Evolutionary conservation across 2,113 vertebrate species (phyloP).

Genomic region (Oncorhynchus clarkii): DNA sequence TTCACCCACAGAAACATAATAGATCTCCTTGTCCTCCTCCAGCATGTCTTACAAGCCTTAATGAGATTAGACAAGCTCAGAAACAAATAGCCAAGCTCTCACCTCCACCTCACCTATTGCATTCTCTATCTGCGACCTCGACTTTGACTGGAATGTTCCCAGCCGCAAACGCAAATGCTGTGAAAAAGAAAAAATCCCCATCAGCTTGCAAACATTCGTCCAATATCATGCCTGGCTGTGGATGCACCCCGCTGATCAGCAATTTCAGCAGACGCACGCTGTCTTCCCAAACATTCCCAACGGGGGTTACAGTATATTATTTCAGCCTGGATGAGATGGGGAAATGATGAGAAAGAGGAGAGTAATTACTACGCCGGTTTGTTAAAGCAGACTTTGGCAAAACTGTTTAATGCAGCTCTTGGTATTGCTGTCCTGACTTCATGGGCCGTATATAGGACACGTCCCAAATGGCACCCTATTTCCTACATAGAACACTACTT

Average conservation of each 20-base stretch:
- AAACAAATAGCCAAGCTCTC: background rate
- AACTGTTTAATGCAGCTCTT: conserved; percentile 13
- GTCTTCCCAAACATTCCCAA: conserved; percentile 9
- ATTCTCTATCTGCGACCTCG: background rate
- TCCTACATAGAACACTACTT: too few relatives aligned
- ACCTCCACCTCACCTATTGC: background rate
- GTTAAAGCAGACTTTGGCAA: background rate
- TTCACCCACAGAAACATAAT: too few relatives aligned
- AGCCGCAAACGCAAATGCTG: conserved; percentile 1
- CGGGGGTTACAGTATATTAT: conserved; percentile 12
- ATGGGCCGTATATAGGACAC: too few relatives aligned
- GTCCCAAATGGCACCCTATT: too few relatives aligned
- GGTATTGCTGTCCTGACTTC: background rate
- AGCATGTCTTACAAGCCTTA: background rate
- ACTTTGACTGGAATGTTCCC: background rate
- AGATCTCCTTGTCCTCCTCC: background rate
- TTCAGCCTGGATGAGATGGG: background rate
- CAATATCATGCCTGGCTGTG: conserved; percentile 1
- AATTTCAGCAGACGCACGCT: conserved; percentile 12
- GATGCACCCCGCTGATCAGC: conserved; percentile 29
- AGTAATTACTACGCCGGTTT: conserved; percentile 6
- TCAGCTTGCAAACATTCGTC: conserved; percentile 22
- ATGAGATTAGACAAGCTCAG: background rate
- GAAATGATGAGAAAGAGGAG: conserved; percentile 2
- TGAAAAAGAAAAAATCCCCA: conserved; percentile 4